Conservation (phyloP, 2,797 vertebrate species). For the Hydrophis major region DNA sequence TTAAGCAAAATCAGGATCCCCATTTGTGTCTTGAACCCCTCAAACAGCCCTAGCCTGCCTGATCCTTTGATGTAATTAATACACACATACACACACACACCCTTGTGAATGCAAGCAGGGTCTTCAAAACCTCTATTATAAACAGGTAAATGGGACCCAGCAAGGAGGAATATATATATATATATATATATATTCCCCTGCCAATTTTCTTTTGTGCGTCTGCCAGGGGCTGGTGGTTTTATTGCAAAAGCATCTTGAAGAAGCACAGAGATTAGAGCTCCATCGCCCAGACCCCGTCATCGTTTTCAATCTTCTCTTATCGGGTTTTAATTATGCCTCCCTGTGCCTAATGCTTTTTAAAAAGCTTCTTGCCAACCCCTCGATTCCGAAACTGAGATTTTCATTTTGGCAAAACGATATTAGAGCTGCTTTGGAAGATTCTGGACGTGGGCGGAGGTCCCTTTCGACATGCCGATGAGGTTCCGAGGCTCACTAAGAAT, state of each 20-base stretch:
- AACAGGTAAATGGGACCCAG: slow-evolving; percentile 74
- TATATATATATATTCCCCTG: slow-evolving; percentile 63
- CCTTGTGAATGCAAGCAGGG: slow-evolving; percentile 59
- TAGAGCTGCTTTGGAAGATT: neutral
- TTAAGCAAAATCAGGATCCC: neutral
- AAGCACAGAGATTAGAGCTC: slow-evolving; percentile 34
- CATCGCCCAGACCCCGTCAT: slow-evolving; percentile 27
- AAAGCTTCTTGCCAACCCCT: slow-evolving; percentile 41
- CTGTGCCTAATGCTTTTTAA: slow-evolving; percentile 17
- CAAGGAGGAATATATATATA: slow-evolving; percentile 71
- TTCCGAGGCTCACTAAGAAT: neutral
- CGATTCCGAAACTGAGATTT: slow-evolving; percentile 38
- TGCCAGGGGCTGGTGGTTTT: slow-evolving; percentile 59
- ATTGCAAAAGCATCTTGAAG: slow-evolving; percentile 52
- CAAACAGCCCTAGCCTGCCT: slow-evolving; percentile 44
- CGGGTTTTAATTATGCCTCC: slow-evolving; percentile 44
- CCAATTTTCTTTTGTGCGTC: slow-evolving; percentile 71
- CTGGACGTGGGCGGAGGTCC: too few species aligned
- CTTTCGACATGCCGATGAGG: neutral
- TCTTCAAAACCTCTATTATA: slow-evolving; percentile 46
- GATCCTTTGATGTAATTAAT: slow-evolving; percentile 67
- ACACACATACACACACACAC: neutral
- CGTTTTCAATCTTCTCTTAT: slow-evolving; percentile 43
- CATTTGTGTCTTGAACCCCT: neutral
- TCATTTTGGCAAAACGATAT: slow-evolving; percentile 23